These are phyloP conservation scores for Nymphalis c-album DNA, from an alignment of 2,888 invertebrate genomes.

Conservation along the genomic window DNA sequence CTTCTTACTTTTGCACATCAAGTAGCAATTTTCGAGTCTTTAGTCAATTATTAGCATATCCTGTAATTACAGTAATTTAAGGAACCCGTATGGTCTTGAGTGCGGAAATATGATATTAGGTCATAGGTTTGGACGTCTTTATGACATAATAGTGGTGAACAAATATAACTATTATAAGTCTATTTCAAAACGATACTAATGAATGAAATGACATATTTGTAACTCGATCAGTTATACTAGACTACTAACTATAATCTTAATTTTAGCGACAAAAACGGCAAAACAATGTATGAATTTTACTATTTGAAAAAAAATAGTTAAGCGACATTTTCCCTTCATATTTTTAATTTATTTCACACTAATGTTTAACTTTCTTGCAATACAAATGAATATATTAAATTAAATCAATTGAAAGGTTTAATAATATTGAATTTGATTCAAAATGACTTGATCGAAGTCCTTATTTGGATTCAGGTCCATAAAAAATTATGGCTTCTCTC, in stretches of 20 bases:
- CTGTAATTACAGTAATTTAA: constrained; percentile 58
- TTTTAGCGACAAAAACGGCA: no score
- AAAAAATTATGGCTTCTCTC: constrained; percentile 28
- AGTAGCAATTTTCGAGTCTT: constrained; percentile 41
- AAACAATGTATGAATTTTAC: no score
- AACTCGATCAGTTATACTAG: no score
- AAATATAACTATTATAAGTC: neutral
- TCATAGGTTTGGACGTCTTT: constrained; percentile 29
- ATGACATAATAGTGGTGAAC: neutral
- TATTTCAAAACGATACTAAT: neutral
- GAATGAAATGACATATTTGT: neutral
- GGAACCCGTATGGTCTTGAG: constrained; percentile 49
- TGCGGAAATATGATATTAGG: constrained; percentile 33
- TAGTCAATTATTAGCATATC: constrained; percentile 78
- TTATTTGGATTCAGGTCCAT: constrained; percentile 23
- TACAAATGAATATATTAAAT: neutral
- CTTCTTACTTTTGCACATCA: constrained; percentile 8
- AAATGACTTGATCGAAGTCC: constrained; percentile 28
- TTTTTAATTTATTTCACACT: neutral
- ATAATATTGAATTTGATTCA: constrained; percentile 1
- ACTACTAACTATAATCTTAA: no score
- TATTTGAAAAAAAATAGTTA: no score
- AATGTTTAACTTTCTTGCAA: neutral
- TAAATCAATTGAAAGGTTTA: neutral
- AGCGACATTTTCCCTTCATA: no score